Base-by-base conservation (phyloP, 2,888 invertebrate genomes). In the Melanargia galathea region DNA sequence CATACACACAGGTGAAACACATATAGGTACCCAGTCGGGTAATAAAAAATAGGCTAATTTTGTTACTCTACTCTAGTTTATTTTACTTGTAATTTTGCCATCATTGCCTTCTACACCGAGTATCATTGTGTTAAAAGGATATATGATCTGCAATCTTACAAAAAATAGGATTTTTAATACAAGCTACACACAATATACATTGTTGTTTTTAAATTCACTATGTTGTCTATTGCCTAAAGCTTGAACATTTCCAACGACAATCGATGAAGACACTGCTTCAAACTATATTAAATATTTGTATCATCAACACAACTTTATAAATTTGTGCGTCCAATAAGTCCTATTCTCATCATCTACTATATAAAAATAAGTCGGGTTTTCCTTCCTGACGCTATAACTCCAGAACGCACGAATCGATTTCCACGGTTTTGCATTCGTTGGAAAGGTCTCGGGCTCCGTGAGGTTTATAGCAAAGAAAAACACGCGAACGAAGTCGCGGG, bases 311-410 rank as follows among this genome's bases (percentile, higher is more conserved):
- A 38, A 52, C 54, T 35, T 54, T 22, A 38, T 38, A 33, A 40
- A 43, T n/a, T n/a, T n/a, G 46, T 46, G 69, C 60, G 69, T 74
- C 69, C 71, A 68, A 60, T 70, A 71, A 66, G 71, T 73, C 71
- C 72, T 70, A 72, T 73, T 74, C 75, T 73, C 76, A 70, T 67
- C 72, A n/a, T n/a, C n/a, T n/a, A n/a, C n/a, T n/a, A n/a, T n/a
- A n/a, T n/a, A n/a, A n/a, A n/a, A n/a, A n/a, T n/a, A n/a, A n/a
- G n/a, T n/a, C n/a, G n/a, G n/a, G n/a, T n/a, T n/a, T n/a, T n/a
- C n/a, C n/a, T n/a, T n/a, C n/a, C n/a, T n/a, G n/a, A n/a, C n/a
- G n/a, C n/a, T n/a, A n/a, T n/a, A n/a, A n/a, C n/a, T n/a, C n/a
- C n/a, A n/a, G n/a, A n/a, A n/a, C n/a, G n/a, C n/a, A n/a, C n/a